Evolutionary conservation across 1,140 invertebrate genomes (phyloP).

Genomic region (Pogonomyrmex barbatus): DNA sequence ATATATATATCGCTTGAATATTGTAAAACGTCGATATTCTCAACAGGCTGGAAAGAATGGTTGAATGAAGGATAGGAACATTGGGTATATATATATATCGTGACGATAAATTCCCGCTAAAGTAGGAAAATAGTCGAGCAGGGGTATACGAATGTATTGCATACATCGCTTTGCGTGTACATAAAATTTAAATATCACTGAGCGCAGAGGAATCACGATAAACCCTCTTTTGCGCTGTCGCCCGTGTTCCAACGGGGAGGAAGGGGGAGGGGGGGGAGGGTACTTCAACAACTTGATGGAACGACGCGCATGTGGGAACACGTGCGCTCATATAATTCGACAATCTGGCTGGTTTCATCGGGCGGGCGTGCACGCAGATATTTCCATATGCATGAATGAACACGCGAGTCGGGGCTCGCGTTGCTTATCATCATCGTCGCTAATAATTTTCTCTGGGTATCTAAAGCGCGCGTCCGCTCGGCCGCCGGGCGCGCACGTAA

Average conservation of each 20-base stretch:
- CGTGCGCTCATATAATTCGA: not conserved
- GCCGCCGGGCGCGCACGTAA: not conserved
- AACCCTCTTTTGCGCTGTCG: not conserved
- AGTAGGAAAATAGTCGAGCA: not conserved
- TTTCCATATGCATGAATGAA: conserved; percentile 44
- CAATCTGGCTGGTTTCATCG: conserved; percentile 7
- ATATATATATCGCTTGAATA: not conserved
- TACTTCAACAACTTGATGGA: not conserved
- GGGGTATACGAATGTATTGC: not conserved
- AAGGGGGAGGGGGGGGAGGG: too few species aligned
- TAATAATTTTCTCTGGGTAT: conserved; percentile 19
- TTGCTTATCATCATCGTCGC: conserved; percentile 2
- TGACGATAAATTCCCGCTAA: conserved; percentile 22
- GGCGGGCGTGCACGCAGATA: not conserved
- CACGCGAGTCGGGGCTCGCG: not conserved
- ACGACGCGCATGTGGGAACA: not conserved
- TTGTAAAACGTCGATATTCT: not conserved
- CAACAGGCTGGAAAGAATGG: conserved; percentile 8
- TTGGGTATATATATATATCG: not conserved
- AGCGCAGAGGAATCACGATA: not conserved
- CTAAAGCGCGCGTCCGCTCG: not conserved
- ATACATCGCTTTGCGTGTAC: not conserved
- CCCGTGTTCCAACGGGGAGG: not conserved
- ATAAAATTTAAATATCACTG: not conserved
- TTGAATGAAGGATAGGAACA: not conserved